Evolutionary conservation across 1,140 invertebrate genomes (phyloP).

Genomic region (Sarcophaga peregrina): DNA sequence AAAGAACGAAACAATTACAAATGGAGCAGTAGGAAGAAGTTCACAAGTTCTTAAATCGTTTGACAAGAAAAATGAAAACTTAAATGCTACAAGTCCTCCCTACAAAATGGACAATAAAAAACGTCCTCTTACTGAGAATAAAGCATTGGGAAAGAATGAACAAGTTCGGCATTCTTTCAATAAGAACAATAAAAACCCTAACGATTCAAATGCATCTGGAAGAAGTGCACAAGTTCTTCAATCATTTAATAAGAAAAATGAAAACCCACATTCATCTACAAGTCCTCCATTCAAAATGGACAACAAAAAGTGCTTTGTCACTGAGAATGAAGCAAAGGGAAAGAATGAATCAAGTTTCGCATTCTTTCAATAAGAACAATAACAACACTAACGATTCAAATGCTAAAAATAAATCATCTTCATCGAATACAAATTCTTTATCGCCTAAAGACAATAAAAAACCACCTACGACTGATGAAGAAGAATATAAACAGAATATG

Average conservation of each 20-base stretch:
- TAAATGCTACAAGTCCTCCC: background rate
- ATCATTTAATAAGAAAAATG: background rate
- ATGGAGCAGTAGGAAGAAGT: background rate
- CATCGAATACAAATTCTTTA: too few species aligned
- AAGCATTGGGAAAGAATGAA: too few species aligned
- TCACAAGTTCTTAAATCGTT: background rate
- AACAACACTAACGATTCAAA: background rate
- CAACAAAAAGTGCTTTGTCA: too few species aligned
- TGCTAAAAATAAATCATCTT: too few species aligned
- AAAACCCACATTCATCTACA: background rate
- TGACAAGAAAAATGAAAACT: background rate
- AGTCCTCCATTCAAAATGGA: too few species aligned
- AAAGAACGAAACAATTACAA: background rate
- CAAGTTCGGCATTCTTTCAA: too few species aligned
- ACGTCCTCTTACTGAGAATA: too few species aligned
- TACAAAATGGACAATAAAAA: too few species aligned
- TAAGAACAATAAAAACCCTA: background rate
- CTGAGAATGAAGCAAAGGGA: too few species aligned
- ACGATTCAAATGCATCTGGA: background rate
- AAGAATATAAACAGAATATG: slow-evolving; percentile 32
- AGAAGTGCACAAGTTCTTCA: background rate
- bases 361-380: background rate
- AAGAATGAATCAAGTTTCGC: too few species aligned
- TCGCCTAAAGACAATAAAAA: too few species aligned
- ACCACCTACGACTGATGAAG: background rate